Base-by-base conservation (phyloP, 2,113 vertebrate genomes). In the Tetraodon nigroviridis region DNA sequence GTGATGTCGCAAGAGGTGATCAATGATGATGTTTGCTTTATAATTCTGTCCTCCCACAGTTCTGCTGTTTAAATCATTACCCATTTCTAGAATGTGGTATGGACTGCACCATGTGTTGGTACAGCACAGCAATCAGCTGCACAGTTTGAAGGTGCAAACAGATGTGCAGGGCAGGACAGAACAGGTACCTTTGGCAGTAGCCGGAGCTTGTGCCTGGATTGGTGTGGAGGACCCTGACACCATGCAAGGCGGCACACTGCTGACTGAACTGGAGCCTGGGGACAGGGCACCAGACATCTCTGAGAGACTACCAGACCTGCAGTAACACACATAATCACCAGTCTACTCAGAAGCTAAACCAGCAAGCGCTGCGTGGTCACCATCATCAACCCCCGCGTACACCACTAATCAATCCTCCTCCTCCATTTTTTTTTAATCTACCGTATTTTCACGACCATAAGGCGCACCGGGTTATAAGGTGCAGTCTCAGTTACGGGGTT, bases 111-210 rank as follows among this genome's bases (percentile, higher is more conserved):
- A 60, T 69, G 70, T 72, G 65, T 64, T 63, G 56, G 32, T 17
- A 68, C 70, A 70, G 75, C 15, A 44, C 67, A 48, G 56, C 68
- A 54, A 55, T 73, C 70, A 64, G 61, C 67, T 56, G 78, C 82
- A 82, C 78, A 72, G 67, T 24, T 47, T 61, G 37, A 64, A 42
- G 63, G 66, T 62, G 60, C 62, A 76, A 76, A 79, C 58, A 74
- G 73, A 55, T 53, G 76, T 83, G 80, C 82, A 71, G 79, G 74
- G 79, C 78, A 75, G 72, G 79, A 78, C 63, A 85, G 78, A 74
- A 83, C 67, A 58, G 67, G 64, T 94, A 98, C 96, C 96, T 94
- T 93, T 92, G 75, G 92, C 90, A 66, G 87, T 70, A 41, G 80
- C 69, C 61, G 87, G 82, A 1, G 90, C 77, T 81, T 91, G 93